Evolutionary conservation across 2,888 invertebrate genomes (phyloP).

Genomic region (Drosophila paucipuncta): DNA sequence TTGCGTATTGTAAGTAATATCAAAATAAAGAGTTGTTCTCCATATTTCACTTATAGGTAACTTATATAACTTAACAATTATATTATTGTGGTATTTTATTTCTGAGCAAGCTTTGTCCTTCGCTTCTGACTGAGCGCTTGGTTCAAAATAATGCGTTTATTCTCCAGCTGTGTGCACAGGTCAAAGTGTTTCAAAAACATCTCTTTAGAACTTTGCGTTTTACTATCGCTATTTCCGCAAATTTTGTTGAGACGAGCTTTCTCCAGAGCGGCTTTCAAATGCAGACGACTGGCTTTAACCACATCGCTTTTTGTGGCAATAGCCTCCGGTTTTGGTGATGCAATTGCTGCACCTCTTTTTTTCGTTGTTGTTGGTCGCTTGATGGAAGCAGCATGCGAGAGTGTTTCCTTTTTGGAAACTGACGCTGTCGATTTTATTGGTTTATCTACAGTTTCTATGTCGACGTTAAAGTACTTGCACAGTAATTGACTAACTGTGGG

Average conservation of each 20-base stretch:
- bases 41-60: not conserved
- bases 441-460: constrained; percentile 8
- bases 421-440: constrained; percentile 7
- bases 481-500: constrained; percentile 51
- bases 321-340: not conserved
- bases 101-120: constrained; percentile 12
- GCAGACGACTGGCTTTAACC: constrained; percentile 56
- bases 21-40: constrained; percentile 22
- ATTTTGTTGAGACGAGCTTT: constrained; percentile 40
- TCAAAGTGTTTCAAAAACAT: constrained; percentile 52
- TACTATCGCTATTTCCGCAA: constrained; percentile 6
- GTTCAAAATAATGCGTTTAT: constrained; percentile 30
- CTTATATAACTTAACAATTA: not conserved
- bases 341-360: not conserved
- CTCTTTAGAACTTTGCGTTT: constrained; percentile 38
- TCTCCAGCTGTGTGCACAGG: constrained; percentile 58
- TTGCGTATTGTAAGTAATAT: not conserved
- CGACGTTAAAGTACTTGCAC: constrained; percentile 52
- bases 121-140: constrained; percentile 20
- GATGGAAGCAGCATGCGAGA: not conserved
- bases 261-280: constrained; percentile 57
- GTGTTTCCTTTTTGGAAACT: constrained; percentile 12
- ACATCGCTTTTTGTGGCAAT: constrained; percentile 7
- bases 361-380: not conserved
- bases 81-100: not conserved